Conservation (phyloP, 2,113 vertebrate species). For the Ptilonorhynchus violaceus region DNA sequence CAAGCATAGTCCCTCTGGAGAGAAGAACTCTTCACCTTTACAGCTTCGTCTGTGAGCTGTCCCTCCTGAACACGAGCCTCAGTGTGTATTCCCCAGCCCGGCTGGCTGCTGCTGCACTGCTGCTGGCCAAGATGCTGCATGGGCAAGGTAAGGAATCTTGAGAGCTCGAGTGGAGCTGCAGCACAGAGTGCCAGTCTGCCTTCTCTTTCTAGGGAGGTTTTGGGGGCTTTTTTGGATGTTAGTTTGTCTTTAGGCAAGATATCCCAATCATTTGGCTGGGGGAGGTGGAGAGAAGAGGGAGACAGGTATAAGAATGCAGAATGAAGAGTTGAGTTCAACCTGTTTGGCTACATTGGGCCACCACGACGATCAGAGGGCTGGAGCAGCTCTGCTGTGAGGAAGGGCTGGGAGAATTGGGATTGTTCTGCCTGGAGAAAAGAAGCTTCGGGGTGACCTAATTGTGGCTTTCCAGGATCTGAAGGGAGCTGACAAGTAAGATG, state of each 20-base stretch:
- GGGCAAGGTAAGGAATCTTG: constrained; percentile 78
- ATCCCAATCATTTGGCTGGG: not conserved
- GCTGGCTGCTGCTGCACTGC: constrained; percentile 83
- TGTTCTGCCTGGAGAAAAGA: not conserved
- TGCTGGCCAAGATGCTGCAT: constrained; percentile 86
- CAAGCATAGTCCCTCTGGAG: constrained; percentile 76
- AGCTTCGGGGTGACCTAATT: not conserved
- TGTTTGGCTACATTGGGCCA: not conserved
- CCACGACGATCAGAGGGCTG: not conserved
- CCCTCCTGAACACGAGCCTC: constrained; percentile 85
- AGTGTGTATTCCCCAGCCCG: constrained; percentile 77
- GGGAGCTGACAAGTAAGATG: not conserved
- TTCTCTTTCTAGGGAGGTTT: not conserved
- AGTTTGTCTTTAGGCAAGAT: not conserved
- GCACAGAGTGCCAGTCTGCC: not conserved
- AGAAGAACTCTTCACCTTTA: constrained; percentile 84
- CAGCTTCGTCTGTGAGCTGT: constrained; percentile 93
- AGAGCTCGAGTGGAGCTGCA: not conserved
- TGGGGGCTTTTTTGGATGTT: not conserved
- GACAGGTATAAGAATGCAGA: not conserved
- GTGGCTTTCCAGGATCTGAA: not conserved
- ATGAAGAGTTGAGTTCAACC: not conserved
- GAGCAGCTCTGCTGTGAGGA: not conserved
- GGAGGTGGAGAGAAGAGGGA: not conserved
- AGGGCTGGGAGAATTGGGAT: not conserved